These are phyloP conservation scores for Diglossa cyanea DNA, from an alignment of 2,797 vertebrate genomes.

Conservation along the genomic window DNA sequence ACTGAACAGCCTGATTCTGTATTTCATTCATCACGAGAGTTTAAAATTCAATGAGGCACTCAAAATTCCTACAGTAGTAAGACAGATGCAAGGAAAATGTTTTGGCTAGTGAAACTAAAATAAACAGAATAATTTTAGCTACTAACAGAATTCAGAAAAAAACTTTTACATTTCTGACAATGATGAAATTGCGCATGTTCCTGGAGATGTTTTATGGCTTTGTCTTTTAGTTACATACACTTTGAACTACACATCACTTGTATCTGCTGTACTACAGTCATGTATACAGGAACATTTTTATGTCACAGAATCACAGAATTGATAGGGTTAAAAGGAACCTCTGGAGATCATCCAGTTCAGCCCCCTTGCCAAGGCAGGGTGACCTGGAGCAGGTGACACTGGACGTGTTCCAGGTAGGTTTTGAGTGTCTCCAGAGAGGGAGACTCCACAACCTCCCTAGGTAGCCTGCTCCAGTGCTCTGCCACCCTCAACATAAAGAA, in stretches of 20 bases:
- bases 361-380: background rate
- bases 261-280: background rate
- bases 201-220: background rate
- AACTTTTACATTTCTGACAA: background rate
- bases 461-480: background rate
- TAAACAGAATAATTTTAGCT: slow-evolving; percentile 48
- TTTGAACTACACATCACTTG: background rate
- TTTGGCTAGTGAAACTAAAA: slow-evolving; percentile 36
- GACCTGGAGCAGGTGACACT: background rate
- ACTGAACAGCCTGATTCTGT: background rate
- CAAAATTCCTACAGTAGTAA: slow-evolving; percentile 15
- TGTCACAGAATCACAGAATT: background rate
- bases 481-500: background rate
- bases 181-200: background rate
- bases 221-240: background rate
- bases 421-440: background rate
- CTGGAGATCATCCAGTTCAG: background rate
- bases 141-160: background rate
- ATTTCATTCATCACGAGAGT: slow-evolving; percentile 20
- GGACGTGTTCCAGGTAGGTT: background rate
- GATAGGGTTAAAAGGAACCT: background rate
- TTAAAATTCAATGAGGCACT: slow-evolving; percentile 21
- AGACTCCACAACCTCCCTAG: background rate
- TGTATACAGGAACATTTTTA: background rate
- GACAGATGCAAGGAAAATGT: background rate